phyloP scores from a whole-genome alignment of 1,140 invertebrate species.

The Microplitis mediator region DNA sequence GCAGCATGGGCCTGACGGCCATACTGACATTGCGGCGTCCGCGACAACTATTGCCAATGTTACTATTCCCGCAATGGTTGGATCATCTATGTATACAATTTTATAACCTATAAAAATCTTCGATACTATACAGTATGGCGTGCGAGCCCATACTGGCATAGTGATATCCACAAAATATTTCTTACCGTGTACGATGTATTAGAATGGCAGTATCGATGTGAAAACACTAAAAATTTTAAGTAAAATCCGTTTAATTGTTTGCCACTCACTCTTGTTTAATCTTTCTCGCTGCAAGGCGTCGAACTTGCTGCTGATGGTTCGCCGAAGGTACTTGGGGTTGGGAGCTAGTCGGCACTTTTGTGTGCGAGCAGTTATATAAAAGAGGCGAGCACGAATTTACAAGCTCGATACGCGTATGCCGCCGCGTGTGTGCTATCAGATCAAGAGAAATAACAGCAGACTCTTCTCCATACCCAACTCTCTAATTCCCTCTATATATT shows the following conservation, averaged over 20 bases:
- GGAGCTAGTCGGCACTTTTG: conserved; percentile 5
- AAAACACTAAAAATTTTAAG: too few relatives aligned
- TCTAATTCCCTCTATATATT: not conserved
- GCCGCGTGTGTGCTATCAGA: conserved; percentile 25
- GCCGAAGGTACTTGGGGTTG: not conserved
- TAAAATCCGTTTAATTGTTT: not conserved
- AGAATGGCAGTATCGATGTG: too few relatives aligned
- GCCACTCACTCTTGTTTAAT: not conserved
- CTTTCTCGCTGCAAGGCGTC: conserved; percentile 2
- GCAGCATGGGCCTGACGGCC: too few relatives aligned
- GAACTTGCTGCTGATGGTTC: not conserved
- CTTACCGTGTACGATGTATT: too few relatives aligned
- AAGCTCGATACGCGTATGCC: conserved; percentile 36
- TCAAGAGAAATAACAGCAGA: conserved; percentile 12
- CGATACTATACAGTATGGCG: too few relatives aligned
- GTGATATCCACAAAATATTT: too few relatives aligned
- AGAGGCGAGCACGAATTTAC: conserved; percentile 51
- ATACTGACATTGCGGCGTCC: too few relatives aligned
- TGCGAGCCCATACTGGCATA: too few relatives aligned
- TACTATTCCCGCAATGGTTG: too few relatives aligned
- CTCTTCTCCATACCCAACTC: not conserved
- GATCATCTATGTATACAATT: too few relatives aligned
- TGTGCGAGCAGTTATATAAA: conserved; percentile 28
- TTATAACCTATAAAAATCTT: too few relatives aligned
- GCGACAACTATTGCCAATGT: too few relatives aligned